Conservation (phyloP, 1,140 invertebrate genomes). For the Heterodera schachtii region DNA sequence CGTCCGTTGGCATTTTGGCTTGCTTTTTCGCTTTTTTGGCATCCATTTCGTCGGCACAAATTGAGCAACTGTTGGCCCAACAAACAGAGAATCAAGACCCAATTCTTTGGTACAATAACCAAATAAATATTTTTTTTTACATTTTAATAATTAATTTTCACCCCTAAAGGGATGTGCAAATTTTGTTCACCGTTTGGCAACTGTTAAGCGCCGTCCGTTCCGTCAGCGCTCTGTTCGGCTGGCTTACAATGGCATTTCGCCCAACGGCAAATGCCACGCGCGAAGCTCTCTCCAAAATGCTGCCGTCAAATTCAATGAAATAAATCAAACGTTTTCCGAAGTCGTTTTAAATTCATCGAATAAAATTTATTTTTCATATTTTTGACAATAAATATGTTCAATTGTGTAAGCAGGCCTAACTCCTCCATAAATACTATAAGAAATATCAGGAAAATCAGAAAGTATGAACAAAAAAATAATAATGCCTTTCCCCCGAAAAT, state of each 20-base stretch:
- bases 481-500: no score
- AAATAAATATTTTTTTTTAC: neutral
- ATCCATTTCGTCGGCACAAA: slow-evolving; percentile 10
- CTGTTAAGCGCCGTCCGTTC: slow-evolving; percentile 2
- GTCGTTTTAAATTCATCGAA: no score
- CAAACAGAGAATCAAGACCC: neutral
- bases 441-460: no score
- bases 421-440: no score
- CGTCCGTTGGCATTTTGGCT: neutral
- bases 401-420: no score
- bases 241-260: neutral
- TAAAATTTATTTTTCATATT: no score
- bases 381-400: no score
- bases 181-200: neutral
- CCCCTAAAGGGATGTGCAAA: neutral
- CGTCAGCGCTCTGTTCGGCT: neutral
- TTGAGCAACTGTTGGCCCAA: slow-evolving; percentile 12
- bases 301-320: neutral
- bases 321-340: no score
- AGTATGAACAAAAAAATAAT: no score
- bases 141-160: neutral
- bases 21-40: slow-evolving; percentile 17
- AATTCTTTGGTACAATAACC: neutral
- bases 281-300: neutral
- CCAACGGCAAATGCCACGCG: slow-evolving; percentile 7